phyloP scores from a whole-genome alignment of 1,140 invertebrate genomes.

The Panagrolaimus sp. region DNA sequence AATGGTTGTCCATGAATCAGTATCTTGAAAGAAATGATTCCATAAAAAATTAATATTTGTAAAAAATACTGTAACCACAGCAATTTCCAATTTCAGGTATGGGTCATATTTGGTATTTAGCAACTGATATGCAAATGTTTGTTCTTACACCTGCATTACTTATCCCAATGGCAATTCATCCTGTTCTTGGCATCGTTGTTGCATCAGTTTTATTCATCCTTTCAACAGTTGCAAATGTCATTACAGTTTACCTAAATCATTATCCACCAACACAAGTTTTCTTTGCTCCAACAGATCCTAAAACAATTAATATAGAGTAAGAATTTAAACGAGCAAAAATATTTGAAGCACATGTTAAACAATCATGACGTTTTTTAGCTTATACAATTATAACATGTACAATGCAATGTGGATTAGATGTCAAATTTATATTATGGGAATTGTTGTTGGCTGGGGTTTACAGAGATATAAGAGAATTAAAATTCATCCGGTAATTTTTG shows the following conservation, averaged over 20 bases:
- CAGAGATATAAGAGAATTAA: slow-evolving; percentile 21
- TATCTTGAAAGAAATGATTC: no score
- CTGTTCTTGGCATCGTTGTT: not conserved
- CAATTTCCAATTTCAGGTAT: no score
- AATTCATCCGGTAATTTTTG: slow-evolving; percentile 3
- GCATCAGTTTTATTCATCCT: slow-evolving; percentile 1
- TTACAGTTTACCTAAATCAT: slow-evolving; percentile 18
- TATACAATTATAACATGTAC: slow-evolving; percentile 20
- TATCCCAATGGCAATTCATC: slow-evolving; percentile 27
- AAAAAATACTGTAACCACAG: no score
- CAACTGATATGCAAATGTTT: slow-evolving; percentile 40
- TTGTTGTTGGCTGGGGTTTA: slow-evolving; percentile 29
- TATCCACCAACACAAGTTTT: slow-evolving; percentile 26
- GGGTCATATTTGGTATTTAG: slow-evolving; percentile 27
- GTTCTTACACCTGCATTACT: slow-evolving; percentile 31
- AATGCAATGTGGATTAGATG: slow-evolving; percentile 31
- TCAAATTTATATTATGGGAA: slow-evolving; percentile 36
- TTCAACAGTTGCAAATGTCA: slow-evolving; percentile 30
- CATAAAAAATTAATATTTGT: no score
- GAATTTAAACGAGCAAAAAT: not conserved
- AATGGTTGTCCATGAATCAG: no score
- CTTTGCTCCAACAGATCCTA: slow-evolving; percentile 5
- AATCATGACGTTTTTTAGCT: slow-evolving; percentile 4
- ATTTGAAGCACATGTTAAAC: no score
- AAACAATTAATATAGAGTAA: not conserved